These are phyloP conservation scores for Equus przewalskii DNA, from an alignment of 2,113 vertebrate species.

Conservation along the genomic window DNA sequence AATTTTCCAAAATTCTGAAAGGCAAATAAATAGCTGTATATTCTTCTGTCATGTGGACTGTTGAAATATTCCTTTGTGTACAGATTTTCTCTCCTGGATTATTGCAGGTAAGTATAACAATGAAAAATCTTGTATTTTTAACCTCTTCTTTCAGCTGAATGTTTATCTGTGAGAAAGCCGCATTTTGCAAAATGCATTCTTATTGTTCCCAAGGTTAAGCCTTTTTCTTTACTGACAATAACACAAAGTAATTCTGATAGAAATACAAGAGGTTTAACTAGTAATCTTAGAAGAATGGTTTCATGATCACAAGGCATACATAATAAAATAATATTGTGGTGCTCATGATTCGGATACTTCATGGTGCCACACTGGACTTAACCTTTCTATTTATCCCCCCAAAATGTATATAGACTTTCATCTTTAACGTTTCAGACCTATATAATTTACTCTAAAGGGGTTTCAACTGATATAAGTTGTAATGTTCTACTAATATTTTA, in stretches of 20 bases:
- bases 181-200: slow-evolving; percentile 25
- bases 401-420: not conserved
- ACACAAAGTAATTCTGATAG: slow-evolving; percentile 41
- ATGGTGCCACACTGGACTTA: not conserved
- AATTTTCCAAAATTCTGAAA: slow-evolving; percentile 45
- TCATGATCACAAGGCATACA: not conserved
- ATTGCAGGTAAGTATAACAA: not conserved
- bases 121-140: not conserved
- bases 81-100: not conserved
- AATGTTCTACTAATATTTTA: slow-evolving; percentile 36
- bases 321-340: slow-evolving; percentile 23
- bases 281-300: slow-evolving; percentile 42
- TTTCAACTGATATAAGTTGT: not conserved
- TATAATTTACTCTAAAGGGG: slow-evolving; percentile 1
- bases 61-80: not conserved
- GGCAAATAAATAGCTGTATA: not conserved
- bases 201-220: not conserved
- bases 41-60: not conserved
- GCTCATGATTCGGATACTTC: not conserved
- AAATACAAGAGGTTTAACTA: slow-evolving; percentile 30
- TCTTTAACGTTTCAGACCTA: not conserved
- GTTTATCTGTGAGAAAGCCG: slow-evolving; percentile 13
- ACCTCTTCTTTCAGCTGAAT: not conserved
- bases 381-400: slow-evolving; percentile 12
- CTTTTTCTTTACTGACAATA: not conserved